Percentiles rank a stretch among this genome's conserved stretches.
Evolutionary conservation across 2,888 invertebrate species (phyloP).

Genomic region (Tachina fera): DNA sequence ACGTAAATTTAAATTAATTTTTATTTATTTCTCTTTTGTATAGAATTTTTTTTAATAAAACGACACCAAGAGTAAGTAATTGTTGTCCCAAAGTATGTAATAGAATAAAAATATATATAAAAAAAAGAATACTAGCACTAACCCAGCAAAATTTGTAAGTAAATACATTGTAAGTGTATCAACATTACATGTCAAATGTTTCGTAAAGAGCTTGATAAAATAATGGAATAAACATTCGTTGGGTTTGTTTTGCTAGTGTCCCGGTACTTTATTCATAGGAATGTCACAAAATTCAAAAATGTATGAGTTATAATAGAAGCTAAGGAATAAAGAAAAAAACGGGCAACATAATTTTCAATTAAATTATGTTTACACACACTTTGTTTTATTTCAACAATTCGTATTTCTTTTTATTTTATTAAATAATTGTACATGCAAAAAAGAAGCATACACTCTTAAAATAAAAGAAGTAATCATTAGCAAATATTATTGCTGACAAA

Average conservation of each 20-base stretch:
- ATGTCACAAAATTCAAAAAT: constrained; percentile 67
- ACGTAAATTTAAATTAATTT: constrained; percentile 69
- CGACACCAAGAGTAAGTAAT: constrained; percentile 62
- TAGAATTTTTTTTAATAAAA: constrained; percentile 49
- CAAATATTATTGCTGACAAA: too few relatives aligned
- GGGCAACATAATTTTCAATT: constrained; percentile 70
- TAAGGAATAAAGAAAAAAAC: constrained; percentile 38
- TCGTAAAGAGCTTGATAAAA: not conserved
- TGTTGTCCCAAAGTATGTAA: constrained; percentile 61
- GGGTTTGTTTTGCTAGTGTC: constrained; percentile 47
- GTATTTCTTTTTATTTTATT: not conserved
- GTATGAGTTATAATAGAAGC: constrained; percentile 60
- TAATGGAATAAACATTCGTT: not conserved
- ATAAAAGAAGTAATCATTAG: not conserved
- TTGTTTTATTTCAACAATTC: constrained; percentile 66
- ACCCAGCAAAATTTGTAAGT: constrained; percentile 48
- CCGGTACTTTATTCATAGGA: constrained; percentile 47
- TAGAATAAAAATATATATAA: constrained; percentile 8
- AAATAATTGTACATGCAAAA: constrained; percentile 26
- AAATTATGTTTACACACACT: constrained; percentile 69
- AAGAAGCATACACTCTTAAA: constrained; percentile 22
- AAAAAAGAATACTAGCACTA: not conserved
- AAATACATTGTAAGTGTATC: not conserved
- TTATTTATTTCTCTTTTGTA: constrained; percentile 27
- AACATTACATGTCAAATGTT: not conserved